phyloP scores from a whole-genome alignment of 2,797 vertebrate species.

The Anableps anableps region DNA sequence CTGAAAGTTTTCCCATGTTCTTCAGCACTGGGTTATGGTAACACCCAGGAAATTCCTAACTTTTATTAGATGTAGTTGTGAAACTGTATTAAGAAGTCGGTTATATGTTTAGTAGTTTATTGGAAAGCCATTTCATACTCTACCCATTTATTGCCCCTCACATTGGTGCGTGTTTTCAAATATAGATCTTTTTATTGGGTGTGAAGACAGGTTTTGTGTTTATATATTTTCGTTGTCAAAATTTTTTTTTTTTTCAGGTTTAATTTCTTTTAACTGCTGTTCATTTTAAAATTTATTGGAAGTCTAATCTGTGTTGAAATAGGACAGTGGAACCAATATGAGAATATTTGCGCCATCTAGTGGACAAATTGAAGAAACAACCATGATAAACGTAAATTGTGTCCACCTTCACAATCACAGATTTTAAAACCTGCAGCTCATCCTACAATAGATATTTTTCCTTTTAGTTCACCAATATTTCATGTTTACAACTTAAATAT shows the following conservation, averaged over 20 bases:
- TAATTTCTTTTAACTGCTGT: background rate
- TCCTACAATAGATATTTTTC: background rate
- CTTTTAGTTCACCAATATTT: background rate
- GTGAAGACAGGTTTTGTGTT: background rate
- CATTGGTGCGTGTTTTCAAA: background rate
- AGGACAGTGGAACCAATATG: background rate
- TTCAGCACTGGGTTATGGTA: background rate
- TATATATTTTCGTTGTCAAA: background rate
- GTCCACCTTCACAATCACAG: background rate
- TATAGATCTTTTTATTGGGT: background rate
- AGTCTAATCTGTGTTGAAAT: background rate
- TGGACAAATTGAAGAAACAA: conserved; percentile 26
- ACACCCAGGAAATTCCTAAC: background rate
- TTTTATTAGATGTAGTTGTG: background rate
- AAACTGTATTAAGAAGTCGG: background rate
- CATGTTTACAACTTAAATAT: background rate
- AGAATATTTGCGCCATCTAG: conserved; percentile 58
- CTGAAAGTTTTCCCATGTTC: background rate
- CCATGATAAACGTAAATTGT: too few species aligned
- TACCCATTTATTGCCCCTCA: background rate
- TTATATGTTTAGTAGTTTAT: background rate
- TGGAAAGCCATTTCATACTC: background rate
- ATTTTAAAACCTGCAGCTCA: background rate
- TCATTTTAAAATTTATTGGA: background rate
- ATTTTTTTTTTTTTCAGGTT: background rate